A percentile compares a stretch with the other conserved stretches of the same genome.
phyloP scores from a whole-genome alignment of 2,888 invertebrate species.

The Salticus scenicus region DNA sequence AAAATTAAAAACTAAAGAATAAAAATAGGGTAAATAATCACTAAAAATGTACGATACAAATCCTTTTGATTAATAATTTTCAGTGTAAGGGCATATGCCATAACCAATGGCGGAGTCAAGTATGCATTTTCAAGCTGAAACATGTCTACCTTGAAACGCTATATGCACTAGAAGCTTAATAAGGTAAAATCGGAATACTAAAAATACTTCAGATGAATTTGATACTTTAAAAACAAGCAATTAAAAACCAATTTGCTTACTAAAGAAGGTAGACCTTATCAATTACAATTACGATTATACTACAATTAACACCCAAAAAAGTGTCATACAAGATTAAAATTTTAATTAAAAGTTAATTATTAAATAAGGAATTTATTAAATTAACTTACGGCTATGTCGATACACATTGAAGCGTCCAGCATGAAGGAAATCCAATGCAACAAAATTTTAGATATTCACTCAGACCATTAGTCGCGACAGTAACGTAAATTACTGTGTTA shows the following conservation, averaged over 20 bases:
- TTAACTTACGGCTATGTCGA: conserved; percentile 67
- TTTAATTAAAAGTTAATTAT: background rate
- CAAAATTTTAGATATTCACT: conserved; percentile 43
- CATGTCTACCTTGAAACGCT: background rate
- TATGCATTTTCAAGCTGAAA: background rate
- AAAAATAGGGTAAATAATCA: too few relatives aligned
- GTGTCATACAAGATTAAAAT: background rate
- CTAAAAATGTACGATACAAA: too few relatives aligned
- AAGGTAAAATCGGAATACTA: too few relatives aligned
- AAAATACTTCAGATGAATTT: too few relatives aligned
- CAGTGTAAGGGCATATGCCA: conserved; percentile 15
- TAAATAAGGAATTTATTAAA: background rate
- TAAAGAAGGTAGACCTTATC: too few relatives aligned
- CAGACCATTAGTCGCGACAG: conserved; percentile 67
- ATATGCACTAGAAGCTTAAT: too few relatives aligned
- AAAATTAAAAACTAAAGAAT: too few relatives aligned
- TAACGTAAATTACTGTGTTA: conserved; percentile 65
- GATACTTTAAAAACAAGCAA: too few relatives aligned
- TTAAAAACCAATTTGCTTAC: too few relatives aligned
- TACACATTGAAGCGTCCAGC: conserved; percentile 70
- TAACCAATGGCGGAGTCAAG: background rate
- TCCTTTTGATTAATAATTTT: too few relatives aligned
- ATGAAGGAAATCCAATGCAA: conserved; percentile 69
- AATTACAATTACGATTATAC: too few relatives aligned
- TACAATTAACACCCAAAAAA: too few relatives aligned